A percentile compares a stretch with the other conserved stretches of the same genome.
Conservation (phyloP, 1,140 invertebrate genomes). For the Bombus sibiricus region DNA sequence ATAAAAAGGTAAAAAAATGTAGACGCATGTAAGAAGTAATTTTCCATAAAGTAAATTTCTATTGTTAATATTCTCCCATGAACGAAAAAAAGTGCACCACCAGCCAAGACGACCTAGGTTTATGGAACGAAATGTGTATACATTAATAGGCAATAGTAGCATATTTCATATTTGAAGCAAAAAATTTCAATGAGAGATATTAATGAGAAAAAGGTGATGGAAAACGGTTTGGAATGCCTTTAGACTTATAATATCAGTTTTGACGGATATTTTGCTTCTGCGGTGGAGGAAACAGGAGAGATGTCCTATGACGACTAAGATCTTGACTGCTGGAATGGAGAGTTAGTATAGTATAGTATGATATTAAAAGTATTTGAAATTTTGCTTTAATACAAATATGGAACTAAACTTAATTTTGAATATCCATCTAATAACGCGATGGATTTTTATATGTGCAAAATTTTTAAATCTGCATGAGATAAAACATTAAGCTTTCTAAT, state of each 20-base stretch:
- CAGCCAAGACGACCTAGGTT: slow-evolving; percentile 77
- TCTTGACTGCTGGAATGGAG: slow-evolving; percentile 27
- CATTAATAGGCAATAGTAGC: slow-evolving; percentile 65
- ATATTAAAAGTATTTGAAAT: background rate
- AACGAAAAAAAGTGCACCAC: slow-evolving; percentile 56
- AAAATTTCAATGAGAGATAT: slow-evolving; percentile 59
- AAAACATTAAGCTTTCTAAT: background rate
- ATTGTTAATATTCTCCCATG: slow-evolving; percentile 26
- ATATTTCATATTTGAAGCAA: slow-evolving; percentile 65
- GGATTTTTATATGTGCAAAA: slow-evolving; percentile 10
- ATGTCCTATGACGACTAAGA: slow-evolving; percentile 22
- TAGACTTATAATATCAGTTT: slow-evolving; percentile 64
- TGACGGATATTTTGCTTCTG: slow-evolving; percentile 35
- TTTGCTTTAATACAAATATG: background rate
- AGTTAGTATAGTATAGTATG: background rate
- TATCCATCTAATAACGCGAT: background rate
- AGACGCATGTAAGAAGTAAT: slow-evolving; percentile 15
- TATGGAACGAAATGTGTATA: slow-evolving; percentile 71
- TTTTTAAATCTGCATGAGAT: background rate
- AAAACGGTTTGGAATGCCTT: slow-evolving; percentile 68
- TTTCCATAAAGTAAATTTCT: slow-evolving; percentile 33
- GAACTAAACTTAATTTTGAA: slow-evolving; percentile 4
- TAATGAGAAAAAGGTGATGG: slow-evolving; percentile 23
- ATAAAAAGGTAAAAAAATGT: slow-evolving; percentile 11
- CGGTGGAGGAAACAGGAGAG: slow-evolving; percentile 16